Evolutionary conservation across 2,797 vertebrate genomes (phyloP).

Genomic region (Oryzias sinensis): DNA sequence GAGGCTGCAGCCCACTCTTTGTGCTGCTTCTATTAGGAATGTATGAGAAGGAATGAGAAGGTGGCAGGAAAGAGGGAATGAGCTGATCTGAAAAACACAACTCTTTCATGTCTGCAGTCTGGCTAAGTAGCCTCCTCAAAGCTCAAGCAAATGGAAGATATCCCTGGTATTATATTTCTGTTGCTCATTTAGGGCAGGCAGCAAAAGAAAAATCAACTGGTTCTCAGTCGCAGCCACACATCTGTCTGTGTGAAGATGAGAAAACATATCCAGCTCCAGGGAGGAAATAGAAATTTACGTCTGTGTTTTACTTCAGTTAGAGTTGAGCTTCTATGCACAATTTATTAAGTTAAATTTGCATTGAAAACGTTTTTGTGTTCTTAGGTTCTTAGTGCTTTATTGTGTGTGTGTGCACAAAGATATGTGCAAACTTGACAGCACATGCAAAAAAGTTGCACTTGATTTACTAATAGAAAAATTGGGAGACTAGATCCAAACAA

Average conservation of each 20-base stretch:
- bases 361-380: no score
- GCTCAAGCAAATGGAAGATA: slow-evolving; percentile 53
- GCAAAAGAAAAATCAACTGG: slow-evolving; percentile 62
- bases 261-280: slow-evolving; percentile 13
- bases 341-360: no score
- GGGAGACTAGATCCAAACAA: no score
- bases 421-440: no score
- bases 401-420: no score
- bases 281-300: slow-evolving; percentile 34
- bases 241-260: slow-evolving; percentile 21
- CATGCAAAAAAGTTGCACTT: no score
- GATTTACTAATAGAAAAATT: no score
- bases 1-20: slow-evolving; percentile 41
- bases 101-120: slow-evolving; percentile 57
- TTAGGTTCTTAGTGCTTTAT: no score
- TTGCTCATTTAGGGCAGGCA: slow-evolving; percentile 63
- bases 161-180: slow-evolving; percentile 51
- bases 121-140: slow-evolving; percentile 44
- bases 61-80: slow-evolving; percentile 27
- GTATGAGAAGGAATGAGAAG: slow-evolving; percentile 38
- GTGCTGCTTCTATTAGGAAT: slow-evolving; percentile 55
- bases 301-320: slow-evolving; percentile 42
- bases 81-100: slow-evolving; percentile 53
- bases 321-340: slow-evolving; percentile 14
- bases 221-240: slow-evolving; percentile 32